These are phyloP conservation scores for Calameuta filiformis DNA, from an alignment of 2,888 invertebrate species.

Conservation along the genomic window DNA sequence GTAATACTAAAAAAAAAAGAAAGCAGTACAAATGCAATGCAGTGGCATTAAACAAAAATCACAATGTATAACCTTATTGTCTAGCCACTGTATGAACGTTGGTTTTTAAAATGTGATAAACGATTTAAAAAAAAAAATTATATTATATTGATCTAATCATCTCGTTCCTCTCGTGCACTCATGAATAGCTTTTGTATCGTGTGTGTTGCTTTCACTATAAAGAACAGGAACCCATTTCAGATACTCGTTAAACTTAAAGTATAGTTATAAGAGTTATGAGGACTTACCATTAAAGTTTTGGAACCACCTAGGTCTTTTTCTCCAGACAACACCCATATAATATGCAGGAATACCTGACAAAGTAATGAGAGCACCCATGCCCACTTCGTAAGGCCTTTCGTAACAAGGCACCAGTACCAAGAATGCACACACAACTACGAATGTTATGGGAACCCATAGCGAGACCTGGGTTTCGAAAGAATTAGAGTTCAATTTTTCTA, in stretches of 20 bases:
- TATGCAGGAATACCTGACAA: constrained; percentile 87
- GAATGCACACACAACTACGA: constrained; percentile 81
- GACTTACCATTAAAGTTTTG: constrained; percentile 72
- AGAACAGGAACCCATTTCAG: constrained; percentile 14
- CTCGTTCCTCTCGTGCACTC: constrained; percentile 80
- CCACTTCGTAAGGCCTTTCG: constrained; percentile 83
- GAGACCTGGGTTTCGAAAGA: constrained; percentile 70
- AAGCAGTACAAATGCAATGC: not conserved
- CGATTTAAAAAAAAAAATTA: not conserved
- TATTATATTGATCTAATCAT: constrained; percentile 31
- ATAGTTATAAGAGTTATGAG: constrained; percentile 3
- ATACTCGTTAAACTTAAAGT: constrained; percentile 5
- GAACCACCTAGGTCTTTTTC: constrained; percentile 74
- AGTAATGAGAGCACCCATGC: constrained; percentile 82
- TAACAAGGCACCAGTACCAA: constrained; percentile 83
- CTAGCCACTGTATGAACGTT: constrained; percentile 19
- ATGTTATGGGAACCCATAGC: constrained; percentile 79
- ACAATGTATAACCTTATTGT: constrained; percentile 25
- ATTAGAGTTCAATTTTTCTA: not conserved
- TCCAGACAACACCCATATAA: constrained; percentile 77
- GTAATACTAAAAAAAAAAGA: not conserved
- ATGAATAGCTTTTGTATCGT: constrained; percentile 79
- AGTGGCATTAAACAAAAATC: not conserved
- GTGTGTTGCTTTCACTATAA: constrained; percentile 73
- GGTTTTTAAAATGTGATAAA: not conserved